Evolutionary conservation across 2,888 invertebrate genomes (phyloP), one percentile per base, ranked within the genome.

Genomic region (Hirtodrosophila alboralis): DNA sequence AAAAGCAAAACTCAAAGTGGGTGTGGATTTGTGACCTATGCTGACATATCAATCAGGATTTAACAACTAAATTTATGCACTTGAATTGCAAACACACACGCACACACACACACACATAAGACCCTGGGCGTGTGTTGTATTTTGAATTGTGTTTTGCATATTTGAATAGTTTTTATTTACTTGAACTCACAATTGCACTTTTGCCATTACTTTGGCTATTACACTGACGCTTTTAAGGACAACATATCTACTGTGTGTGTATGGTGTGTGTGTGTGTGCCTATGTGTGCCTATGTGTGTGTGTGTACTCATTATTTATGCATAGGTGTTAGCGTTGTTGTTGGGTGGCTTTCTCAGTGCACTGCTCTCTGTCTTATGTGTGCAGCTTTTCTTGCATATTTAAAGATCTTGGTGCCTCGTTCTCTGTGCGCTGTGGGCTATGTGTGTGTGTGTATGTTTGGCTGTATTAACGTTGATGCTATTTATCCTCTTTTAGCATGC

Each of bases 61-160:
- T 88, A 79, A 78, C 81, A 83, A 78, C 74, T 61, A 83, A 86
- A 86, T 88, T 83, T 88, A 88, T 88, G 88, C 86, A 85, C 87
- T 81, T 77, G 67, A 76, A 79, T 40, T 61, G 45, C 44, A 61
- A 56, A 41, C 49, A 40, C 45, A 30, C 16, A 30, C 37, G 18
- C 43, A 41, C 27, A 37, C 9, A 14, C 40, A 7, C 36, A 14
- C 40, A 37, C 31, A 18, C 13, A 34, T 23, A 40, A 18, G 12
- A 43, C 57, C 45, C 53, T 51, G 60, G 41, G 47, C 47, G 64
- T 45, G 28, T 56, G 57, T 30, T 67, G 67, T 69, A 76, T 84
- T 76, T 74, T 84, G 69, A 69, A 80, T 74, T 86, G 81, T 77
- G 75, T 77, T 83, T 86, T 83, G 81, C 83, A 83, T 83, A 83